A percentile compares a stretch with the other conserved stretches of the same genome.
These are phyloP conservation scores for Orthosia gothica DNA, from an alignment of 2,888 invertebrate species.

Conservation along the genomic window DNA sequence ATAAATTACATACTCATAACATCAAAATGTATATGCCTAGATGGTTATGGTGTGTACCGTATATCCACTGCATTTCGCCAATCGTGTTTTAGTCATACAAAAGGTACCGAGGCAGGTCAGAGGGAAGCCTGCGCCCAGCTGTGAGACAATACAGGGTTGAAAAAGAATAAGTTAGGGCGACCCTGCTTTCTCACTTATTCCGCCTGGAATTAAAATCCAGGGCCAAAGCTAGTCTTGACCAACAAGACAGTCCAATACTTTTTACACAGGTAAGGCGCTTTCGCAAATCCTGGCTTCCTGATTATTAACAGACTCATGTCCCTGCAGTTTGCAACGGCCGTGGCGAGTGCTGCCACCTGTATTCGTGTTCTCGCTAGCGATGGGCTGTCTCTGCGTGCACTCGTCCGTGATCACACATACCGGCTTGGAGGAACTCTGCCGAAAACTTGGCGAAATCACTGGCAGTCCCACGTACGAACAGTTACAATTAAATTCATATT, in stretches of 20 bases:
- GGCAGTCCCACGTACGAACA: constrained; percentile 81
- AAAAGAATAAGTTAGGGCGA: too few species aligned
- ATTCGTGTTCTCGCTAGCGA: constrained; percentile 84
- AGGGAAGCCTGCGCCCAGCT: background rate
- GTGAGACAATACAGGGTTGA: background rate
- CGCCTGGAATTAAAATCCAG: too few species aligned
- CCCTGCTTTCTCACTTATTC: too few species aligned
- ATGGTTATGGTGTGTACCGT: too few species aligned
- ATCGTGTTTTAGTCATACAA: background rate
- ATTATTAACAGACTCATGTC: background rate
- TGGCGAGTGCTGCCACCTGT: constrained; percentile 86
- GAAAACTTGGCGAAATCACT: constrained; percentile 83
- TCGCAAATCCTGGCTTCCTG: background rate
- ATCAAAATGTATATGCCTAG: too few species aligned
- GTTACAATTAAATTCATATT: background rate
- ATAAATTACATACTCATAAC: too few species aligned
- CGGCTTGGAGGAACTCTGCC: constrained; percentile 84
- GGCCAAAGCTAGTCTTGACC: too few species aligned
- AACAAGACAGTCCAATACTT: too few species aligned
- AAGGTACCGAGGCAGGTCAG: background rate
- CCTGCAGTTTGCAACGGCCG: constrained; percentile 81
- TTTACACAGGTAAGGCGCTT: too few species aligned
- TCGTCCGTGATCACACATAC: constrained; percentile 81
- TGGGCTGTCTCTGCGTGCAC: constrained; percentile 83
- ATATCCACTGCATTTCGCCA: background rate